Evolutionary conservation across 1,140 invertebrate genomes (phyloP).

Genomic region (Trinorchestia longiramus): DNA sequence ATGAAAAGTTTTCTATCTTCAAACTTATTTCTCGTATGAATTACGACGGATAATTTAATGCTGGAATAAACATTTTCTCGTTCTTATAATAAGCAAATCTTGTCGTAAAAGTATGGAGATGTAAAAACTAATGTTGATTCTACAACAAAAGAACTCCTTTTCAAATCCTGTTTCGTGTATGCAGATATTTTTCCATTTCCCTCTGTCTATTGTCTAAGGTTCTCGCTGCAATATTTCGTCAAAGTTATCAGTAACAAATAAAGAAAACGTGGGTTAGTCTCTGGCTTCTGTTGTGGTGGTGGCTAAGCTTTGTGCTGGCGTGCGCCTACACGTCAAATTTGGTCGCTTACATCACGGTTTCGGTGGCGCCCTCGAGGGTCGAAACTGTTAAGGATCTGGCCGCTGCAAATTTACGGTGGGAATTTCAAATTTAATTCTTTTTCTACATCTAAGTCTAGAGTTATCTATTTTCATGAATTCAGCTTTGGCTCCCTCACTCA

Average conservation of each 20-base stretch:
- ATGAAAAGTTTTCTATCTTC: too few species aligned
- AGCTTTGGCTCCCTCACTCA: background rate
- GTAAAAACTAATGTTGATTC: too few species aligned
- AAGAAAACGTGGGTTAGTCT: conserved; percentile 41
- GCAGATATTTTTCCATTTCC: background rate
- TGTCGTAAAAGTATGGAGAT: too few species aligned
- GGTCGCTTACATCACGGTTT: conserved; percentile 58
- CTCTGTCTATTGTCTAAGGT: conserved; percentile 26
- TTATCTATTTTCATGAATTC: background rate
- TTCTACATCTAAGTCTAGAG: background rate
- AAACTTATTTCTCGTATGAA: too few species aligned
- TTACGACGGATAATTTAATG: too few species aligned
- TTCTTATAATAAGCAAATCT: too few species aligned
- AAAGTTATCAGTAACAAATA: background rate
- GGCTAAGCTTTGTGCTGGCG: conserved; percentile 54
- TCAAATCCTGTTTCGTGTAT: background rate
- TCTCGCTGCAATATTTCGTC: conserved; percentile 47
- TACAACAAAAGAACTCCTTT: background rate
- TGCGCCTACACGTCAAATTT: conserved; percentile 59
- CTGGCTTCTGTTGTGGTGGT: conserved; percentile 58
- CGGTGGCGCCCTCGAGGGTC: conserved; percentile 55
- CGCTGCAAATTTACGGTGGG: conserved; percentile 54
- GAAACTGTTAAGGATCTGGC: conserved; percentile 60
- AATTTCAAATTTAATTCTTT: background rate
- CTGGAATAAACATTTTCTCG: too few species aligned